Evolutionary conservation across 2,888 invertebrate species (phyloP), one percentile per base, ranked within the genome.

Genomic region (Catocala nupta): DNA sequence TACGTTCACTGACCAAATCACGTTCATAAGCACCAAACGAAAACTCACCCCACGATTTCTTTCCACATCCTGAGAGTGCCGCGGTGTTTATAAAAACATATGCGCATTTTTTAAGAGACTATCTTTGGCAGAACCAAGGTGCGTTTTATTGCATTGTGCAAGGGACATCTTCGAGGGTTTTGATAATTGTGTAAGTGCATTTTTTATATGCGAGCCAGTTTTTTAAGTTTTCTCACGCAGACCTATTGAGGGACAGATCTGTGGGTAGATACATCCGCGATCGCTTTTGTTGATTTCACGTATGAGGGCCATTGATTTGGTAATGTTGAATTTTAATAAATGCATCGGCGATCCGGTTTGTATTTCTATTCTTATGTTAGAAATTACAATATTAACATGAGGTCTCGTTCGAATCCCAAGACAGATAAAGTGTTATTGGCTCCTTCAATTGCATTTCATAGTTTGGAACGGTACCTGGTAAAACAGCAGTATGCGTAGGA

Each of bases 141-240:
- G 93, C 83, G 82, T 80, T 59, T 42, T 69, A 70, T 68, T 76
- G 82, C 77, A 87, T 92, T 93, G 91, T 92, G 84, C 88, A 81
- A 85, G 86, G 87, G 91, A 92, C 90, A 92, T 90, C 89, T 89
- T 84, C 82, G 82, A 86, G 87, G 87, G 88, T 86, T 89, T 90
- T 90, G 90, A 88, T 91, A 90, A 90, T 92, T 91, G 84, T 87
- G 81, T 83, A 84, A 90, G 90, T 89, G 86, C 85, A 75, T 86
- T 90, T 91, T 92, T 89, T 91, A 85, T 91, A 87, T 91, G 92
- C 89, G 93, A 92, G 89, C 82, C 59, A 73, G 88, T 92, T 93
- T 94, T 94, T 93, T 93, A 86, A 88, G 80, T 81, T 93, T 94
- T 94, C 94, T 93, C 94, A 94, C 94, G 94, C 94, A 92, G 88